A percentile compares a stretch with the other conserved stretches of the same genome.
Evolutionary conservation across 2,113 vertebrate genomes (phyloP).

Genomic region (Chaetorhynchus papuensis): DNA sequence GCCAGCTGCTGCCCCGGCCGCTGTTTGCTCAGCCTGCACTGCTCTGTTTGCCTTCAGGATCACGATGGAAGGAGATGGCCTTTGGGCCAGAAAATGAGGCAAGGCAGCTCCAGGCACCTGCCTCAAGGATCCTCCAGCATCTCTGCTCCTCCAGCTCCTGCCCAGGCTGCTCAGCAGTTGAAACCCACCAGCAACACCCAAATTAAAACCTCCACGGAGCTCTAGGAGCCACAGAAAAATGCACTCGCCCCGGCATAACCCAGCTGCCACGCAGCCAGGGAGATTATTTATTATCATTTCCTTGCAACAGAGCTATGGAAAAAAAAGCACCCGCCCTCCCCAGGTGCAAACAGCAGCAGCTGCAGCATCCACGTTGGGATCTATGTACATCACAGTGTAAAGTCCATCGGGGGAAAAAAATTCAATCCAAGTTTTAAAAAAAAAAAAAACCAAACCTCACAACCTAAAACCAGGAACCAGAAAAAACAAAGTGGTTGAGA

Average conservation of each 20-base stretch:
- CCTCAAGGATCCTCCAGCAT: neutral
- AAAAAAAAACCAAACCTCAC: neutral
- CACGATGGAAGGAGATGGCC: constrained; percentile 25
- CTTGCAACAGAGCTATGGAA: neutral
- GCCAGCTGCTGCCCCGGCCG: neutral
- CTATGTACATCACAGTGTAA: constrained; percentile 27
- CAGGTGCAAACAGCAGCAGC: constrained; percentile 17
- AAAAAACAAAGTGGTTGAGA: neutral
- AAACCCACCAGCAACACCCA: neutral
- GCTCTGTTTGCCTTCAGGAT: constrained; percentile 42
- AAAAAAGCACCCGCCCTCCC: neutral
- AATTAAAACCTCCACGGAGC: rapidly evolving
- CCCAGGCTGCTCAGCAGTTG: neutral
- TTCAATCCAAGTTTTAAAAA: neutral
- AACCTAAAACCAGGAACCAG: neutral
- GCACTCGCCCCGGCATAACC: neutral
- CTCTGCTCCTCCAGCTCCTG: neutral
- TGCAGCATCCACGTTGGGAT: neutral
- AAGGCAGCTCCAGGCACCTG: neutral
- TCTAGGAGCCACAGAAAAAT: neutral
- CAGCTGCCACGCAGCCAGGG: neutral
- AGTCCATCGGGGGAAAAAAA: neutral
- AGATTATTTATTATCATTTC: constrained; percentile 36
- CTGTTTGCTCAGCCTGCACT: neutral
- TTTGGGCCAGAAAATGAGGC: neutral